phyloP scores from a whole-genome alignment of 2,113 vertebrate species.

The Aphelocoma coerulescens region DNA sequence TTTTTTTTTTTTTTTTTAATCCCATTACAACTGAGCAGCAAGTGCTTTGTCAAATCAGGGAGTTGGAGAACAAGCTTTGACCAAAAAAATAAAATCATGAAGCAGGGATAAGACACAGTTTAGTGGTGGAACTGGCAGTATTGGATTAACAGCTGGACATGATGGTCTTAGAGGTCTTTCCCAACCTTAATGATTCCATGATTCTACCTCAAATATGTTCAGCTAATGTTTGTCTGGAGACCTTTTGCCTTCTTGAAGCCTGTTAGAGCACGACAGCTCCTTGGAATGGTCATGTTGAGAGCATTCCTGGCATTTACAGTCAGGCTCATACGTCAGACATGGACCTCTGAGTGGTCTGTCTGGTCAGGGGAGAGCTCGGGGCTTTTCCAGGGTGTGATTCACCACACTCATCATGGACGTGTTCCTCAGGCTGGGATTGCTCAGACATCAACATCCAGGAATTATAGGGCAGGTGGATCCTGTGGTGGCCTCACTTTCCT shows the following conservation, averaged over 20 bases:
- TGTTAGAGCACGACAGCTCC: background rate
- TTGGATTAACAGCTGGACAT: background rate
- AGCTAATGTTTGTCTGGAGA: background rate
- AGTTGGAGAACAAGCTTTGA: background rate
- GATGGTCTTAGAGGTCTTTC: background rate
- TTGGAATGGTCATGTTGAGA: background rate
- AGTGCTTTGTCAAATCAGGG: background rate
- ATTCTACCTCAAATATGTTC: background rate
- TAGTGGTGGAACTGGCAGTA: background rate
- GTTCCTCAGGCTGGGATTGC: background rate
- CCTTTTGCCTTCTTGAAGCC: background rate
- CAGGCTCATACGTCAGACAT: fast-evolving
- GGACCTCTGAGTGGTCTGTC: background rate
- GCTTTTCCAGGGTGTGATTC: background rate
- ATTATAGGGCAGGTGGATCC: background rate
- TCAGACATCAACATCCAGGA: background rate
- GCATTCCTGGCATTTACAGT: background rate
- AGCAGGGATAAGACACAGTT: background rate
- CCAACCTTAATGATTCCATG: background rate
- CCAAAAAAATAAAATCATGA: background rate
- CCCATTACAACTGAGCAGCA: background rate
- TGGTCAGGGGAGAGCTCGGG: background rate
- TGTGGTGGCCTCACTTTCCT: background rate
- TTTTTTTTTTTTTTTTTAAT: background rate
- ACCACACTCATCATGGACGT: background rate